Evolutionary conservation across 2,113 vertebrate genomes (phyloP), one percentile per base, ranked within the genome.

Genomic region (Sceloporus undulatus): DNA sequence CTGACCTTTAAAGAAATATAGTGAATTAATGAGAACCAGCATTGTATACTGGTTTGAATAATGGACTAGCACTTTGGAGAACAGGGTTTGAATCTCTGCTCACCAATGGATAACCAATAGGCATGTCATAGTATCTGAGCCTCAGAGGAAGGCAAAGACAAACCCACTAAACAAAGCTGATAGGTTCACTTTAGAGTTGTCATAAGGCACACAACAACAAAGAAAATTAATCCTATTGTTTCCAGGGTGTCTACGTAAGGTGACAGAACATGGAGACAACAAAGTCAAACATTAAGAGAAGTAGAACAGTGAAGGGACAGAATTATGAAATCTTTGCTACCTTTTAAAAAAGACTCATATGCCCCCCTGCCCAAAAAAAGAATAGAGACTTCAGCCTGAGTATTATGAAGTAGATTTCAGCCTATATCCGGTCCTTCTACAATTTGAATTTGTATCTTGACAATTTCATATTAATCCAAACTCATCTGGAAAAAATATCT

Each of bases 381-480:
- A 75, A 25, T 4, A 1, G 3, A 23, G 7, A 38, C 4, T 38
- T 75, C 71, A 76, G 25, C 3, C 10, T 23, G 40, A 52, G 7
- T 52, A 9, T 9, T 65, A 40, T n/a, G 79, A 23, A 16, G 18
- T 27, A 65, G 59, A 18, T 79, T n/a, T n/a, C n/a, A 13, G 1
- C 9, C 68, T 27, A 71, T n/a, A 11, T 71, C 11, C 1, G 9
- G 54, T 1, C 2, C 25, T 9, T 77, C 14, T 9, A 7, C 0
- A 14, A 40, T 80, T 48, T 0, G 9, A 13, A 0, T 0, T 9
- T n/a, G 52, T 54, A 16, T 42, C 2, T 0, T 25, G 52, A 29
- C 34, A 79, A 65, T 9, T 0, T 0, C 0, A 25, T 38, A 5
- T 1, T n/a, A 40, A n/a, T 21, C 38, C 21, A 21, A 9, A 38